Evolutionary conservation across 2,797 vertebrate species (phyloP).

Genomic region (Myotis myotis): DNA sequence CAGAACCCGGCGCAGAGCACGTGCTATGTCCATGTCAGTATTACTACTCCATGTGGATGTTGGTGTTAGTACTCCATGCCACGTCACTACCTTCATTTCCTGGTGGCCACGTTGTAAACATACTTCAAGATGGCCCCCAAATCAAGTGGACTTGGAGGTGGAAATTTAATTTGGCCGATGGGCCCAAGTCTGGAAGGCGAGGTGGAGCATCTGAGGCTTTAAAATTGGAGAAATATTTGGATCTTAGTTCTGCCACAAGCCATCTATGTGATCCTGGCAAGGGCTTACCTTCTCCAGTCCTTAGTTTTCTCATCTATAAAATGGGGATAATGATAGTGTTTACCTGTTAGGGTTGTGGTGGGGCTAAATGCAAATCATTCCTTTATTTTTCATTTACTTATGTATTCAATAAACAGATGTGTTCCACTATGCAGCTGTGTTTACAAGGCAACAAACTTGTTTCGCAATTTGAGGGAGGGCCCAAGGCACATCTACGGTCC

Average conservation of each 20-base stretch:
- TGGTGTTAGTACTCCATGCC: not conserved
- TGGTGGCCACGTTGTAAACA: not conserved
- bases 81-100: not conserved
- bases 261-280: not conserved
- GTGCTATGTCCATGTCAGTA: not conserved
- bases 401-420: not conserved
- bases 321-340: not conserved
- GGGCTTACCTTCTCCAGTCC: not conserved
- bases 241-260: not conserved
- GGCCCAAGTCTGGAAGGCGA: not conserved
- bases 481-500: rapidly evolving
- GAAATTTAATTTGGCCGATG: not conserved
- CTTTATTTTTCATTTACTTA: not conserved
- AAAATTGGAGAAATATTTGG: not conserved
- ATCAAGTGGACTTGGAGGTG: not conserved
- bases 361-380: not conserved
- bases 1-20: rapidly evolving
- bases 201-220: not conserved
- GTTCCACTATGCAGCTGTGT: not conserved
- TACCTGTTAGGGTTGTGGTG: not conserved
- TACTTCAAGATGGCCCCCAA: not conserved
- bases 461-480: not conserved
- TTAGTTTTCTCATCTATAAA: not conserved
- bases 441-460: not conserved
- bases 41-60: too few relatives aligned